Conservation (phyloP, 2,797 vertebrate species). For the Paratrypauchen microcephalus region DNA sequence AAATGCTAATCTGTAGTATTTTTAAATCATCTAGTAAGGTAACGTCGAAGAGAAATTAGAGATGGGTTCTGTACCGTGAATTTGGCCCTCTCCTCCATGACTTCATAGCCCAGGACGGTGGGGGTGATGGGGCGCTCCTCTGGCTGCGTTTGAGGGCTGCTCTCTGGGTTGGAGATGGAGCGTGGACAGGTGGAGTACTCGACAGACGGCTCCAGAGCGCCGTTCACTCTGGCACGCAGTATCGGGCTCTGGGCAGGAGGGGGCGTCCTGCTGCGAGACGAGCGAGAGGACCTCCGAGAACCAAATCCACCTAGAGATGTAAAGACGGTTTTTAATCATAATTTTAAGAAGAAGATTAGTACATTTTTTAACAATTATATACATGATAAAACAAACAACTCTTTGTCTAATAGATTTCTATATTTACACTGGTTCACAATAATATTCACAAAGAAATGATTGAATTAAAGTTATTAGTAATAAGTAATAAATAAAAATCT, state of each 20-base stretch:
- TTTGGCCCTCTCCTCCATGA: constrained; percentile 98
- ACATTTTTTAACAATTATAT: no score
- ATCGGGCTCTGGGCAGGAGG: constrained; percentile 49
- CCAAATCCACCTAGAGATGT: neutral
- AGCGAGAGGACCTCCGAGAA: constrained; percentile 37
- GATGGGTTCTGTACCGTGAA: constrained; percentile 84
- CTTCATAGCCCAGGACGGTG: constrained; percentile 90
- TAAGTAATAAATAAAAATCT: no score
- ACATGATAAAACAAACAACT: no score
- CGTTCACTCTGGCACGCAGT: constrained; percentile 52
- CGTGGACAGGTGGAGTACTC: constrained; percentile 64
- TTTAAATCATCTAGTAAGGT: neutral
- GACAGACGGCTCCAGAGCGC: constrained; percentile 44
- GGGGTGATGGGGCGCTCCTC: constrained; percentile 70
- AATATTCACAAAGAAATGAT: no score
- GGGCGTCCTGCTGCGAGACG: constrained; percentile 55
- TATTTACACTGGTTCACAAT: no score
- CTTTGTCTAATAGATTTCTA: no score
- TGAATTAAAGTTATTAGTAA: no score
- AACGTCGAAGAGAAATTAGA: neutral
- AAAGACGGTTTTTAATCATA: neutral
- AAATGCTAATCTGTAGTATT: neutral
- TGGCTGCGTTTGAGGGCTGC: constrained; percentile 43
- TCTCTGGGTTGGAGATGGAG: constrained; percentile 51
- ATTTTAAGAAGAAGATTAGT: no score